Conservation (phyloP, 2,888 invertebrate genomes). For the Eupithecia subumbrata region DNA sequence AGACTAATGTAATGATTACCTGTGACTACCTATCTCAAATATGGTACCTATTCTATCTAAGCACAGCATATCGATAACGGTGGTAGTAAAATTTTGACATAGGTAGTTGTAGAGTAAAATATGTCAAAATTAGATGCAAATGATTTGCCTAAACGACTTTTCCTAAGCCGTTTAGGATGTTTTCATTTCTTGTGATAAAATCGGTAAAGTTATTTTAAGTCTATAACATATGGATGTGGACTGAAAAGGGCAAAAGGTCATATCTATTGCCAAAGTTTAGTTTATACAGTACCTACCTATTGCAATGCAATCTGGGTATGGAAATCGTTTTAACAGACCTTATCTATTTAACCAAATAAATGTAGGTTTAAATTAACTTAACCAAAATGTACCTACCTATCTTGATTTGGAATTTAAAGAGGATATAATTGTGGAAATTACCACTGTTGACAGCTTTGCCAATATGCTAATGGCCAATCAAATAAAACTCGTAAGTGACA, state of each 20-base stretch:
- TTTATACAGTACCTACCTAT: too few relatives aligned
- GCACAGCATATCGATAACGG: not conserved
- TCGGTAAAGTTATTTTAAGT: too few relatives aligned
- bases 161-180: too few relatives aligned
- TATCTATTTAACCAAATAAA: not conserved
- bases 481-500: constrained; percentile 19
- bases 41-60: not conserved
- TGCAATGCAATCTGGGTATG: not conserved
- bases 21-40: not conserved
- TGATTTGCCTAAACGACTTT: not conserved
- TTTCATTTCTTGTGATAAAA: too few relatives aligned
- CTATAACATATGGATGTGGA: too few relatives aligned
- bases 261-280: not conserved
- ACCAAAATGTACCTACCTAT: not conserved
- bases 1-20: not conserved
- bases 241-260: not conserved
- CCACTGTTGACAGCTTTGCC: constrained; percentile 22
- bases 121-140: not conserved
- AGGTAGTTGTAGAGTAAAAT: not conserved
- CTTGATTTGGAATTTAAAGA: not conserved
- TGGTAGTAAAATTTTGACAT: not conserved
- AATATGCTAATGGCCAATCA: constrained; percentile 15
- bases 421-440: constrained; percentile 28
- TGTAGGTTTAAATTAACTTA: not conserved
- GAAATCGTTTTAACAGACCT: not conserved